Percentiles rank a stretch among this genome's conserved stretches.
phyloP scores from a whole-genome alignment of 2,113 vertebrate species.

The Sinocyclocheilus maitianheensis region DNA sequence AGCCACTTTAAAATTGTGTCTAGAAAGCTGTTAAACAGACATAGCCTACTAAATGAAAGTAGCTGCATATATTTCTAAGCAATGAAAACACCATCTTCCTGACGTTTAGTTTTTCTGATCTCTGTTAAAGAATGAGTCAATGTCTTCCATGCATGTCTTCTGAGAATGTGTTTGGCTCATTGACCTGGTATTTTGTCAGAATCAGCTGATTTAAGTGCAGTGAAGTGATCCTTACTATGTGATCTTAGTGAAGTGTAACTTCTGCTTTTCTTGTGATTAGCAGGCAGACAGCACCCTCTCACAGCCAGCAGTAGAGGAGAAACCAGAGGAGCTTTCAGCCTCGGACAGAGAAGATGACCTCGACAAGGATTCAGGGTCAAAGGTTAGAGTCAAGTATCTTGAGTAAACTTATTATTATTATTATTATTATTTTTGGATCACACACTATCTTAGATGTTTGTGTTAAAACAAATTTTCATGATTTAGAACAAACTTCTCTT shows the following conservation, averaged over 20 bases:
- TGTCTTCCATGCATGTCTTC: neutral
- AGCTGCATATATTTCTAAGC: neutral
- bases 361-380: conserved; percentile 69
- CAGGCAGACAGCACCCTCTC: conserved; percentile 1
- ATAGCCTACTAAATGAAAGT: neutral
- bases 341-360: conserved; percentile 62
- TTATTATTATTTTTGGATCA: neutral
- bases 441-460: neutral
- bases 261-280: conserved; percentile 47
- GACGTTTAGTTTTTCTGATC: neutral
- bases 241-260: conserved; percentile 7
- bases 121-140: too few species aligned
- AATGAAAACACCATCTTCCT: neutral
- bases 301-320: neutral
- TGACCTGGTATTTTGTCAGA: neutral
- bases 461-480: neutral
- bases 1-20: neutral
- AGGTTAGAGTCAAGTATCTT: conserved; percentile 58
- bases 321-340: conserved; percentile 40
- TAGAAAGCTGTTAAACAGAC: neutral
- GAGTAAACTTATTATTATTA: neutral
- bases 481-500: too few species aligned
- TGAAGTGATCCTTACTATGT: neutral
- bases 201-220: neutral
- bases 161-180: neutral